Percentiles rank a stretch among this genome's conserved stretches.
phyloP scores from a whole-genome alignment of 1,140 invertebrate species.

The Penaeus indicus region DNA sequence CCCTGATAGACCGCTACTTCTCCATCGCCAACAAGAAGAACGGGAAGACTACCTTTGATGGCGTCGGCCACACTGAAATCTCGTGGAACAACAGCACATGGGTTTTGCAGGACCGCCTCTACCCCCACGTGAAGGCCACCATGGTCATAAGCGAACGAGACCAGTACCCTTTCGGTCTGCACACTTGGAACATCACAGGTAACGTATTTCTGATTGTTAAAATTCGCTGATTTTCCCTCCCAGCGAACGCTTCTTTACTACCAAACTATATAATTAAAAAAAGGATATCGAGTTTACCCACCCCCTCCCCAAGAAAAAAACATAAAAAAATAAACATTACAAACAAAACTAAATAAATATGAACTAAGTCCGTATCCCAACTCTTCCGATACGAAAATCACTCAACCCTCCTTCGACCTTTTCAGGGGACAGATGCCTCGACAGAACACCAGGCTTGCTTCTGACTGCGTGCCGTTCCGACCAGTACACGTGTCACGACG shows the following conservation, averaged over 20 bases:
- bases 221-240: neutral
- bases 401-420: too few relatives aligned
- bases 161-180: constrained; percentile 63
- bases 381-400: too few relatives aligned
- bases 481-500: constrained; percentile 68
- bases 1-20: constrained; percentile 49
- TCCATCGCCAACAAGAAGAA: constrained; percentile 48
- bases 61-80: constrained; percentile 54
- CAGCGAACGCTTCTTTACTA: neutral
- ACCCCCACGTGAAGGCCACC: constrained; percentile 25
- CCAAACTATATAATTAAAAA: too few relatives aligned
- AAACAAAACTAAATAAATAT: too few relatives aligned
- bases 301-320: neutral
- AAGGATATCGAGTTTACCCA: neutral
- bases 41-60: constrained; percentile 55
- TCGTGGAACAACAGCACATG: constrained; percentile 60
- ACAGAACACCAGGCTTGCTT: neutral
- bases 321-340: too few relatives aligned
- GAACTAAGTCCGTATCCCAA: too few relatives aligned
- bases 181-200: constrained; percentile 59
- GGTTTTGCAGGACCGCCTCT: constrained; percentile 40
- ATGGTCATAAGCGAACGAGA: constrained; percentile 47
- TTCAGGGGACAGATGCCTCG: constrained; percentile 48
- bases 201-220: neutral
- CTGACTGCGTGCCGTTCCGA: constrained; percentile 51